Evolutionary conservation across 1,140 invertebrate species (phyloP).

Genomic region (Tachypleus tridentatus): DNA sequence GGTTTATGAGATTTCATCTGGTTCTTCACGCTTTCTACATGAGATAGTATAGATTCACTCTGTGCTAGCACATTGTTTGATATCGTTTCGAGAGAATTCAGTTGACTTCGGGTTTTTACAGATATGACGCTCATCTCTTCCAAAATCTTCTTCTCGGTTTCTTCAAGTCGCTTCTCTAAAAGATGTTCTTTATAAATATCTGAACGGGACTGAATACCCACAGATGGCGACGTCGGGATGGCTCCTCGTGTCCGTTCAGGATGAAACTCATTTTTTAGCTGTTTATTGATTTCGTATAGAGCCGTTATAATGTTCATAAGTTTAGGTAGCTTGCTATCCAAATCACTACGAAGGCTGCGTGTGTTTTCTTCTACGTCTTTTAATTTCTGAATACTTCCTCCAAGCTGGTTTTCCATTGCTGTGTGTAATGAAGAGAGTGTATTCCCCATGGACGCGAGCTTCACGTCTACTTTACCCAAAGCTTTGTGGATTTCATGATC

Average conservation of each 20-base stretch:
- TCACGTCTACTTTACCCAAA: not conserved
- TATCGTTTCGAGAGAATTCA: not conserved
- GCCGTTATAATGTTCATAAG: conserved; percentile 15
- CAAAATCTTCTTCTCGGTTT: conserved; percentile 14
- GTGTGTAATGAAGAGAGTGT: not conserved
- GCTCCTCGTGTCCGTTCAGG: not conserved
- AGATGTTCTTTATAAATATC: not conserved
- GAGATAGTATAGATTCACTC: not conserved
- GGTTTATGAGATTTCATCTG: not conserved
- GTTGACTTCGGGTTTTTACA: not conserved
- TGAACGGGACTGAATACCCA: not conserved
- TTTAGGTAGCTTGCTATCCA: conserved; percentile 15
- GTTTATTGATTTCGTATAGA: conserved; percentile 16
- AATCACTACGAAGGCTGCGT: conserved; percentile 8
- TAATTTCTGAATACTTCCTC: conserved; percentile 1
- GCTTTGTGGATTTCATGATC: not conserved
- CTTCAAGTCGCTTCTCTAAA: conserved; percentile 11
- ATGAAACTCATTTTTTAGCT: conserved; percentile 4
- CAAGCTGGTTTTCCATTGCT: not conserved
- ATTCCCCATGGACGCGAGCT: conserved; percentile 4
- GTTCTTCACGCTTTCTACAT: not conserved
- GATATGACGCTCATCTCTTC: conserved; percentile 4
- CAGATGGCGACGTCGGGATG: not conserved
- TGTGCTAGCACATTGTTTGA: not conserved
- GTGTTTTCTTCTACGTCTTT: conserved; percentile 13